A percentile compares a stretch with the other conserved stretches of the same genome.
Evolutionary conservation across 2,797 vertebrate species (phyloP).

Genomic region (Melanotaenia nigrans): DNA sequence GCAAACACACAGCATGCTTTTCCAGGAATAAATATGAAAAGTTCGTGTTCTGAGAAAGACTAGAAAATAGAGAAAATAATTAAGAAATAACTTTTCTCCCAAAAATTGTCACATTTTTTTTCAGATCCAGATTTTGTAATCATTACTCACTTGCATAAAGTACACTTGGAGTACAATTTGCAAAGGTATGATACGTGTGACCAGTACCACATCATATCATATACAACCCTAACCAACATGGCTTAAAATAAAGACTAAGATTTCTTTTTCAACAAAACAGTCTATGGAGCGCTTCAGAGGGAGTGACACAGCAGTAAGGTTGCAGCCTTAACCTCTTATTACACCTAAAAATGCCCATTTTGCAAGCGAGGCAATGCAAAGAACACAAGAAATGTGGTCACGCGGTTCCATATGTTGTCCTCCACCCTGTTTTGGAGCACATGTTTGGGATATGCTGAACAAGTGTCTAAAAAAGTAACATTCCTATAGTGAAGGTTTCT

Average conservation of each 20-base stretch:
- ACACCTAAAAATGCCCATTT: constrained; percentile 63
- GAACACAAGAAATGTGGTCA: constrained; percentile 49
- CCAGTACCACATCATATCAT: no score
- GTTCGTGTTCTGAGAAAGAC: no score
- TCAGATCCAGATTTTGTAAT: no score
- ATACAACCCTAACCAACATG: background rate
- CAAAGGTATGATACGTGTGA: no score
- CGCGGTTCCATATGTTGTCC: constrained; percentile 43
- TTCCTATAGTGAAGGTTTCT: background rate
- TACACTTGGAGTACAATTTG: no score
- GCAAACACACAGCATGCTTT: no score
- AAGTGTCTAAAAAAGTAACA: constrained; percentile 15
- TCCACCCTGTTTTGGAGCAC: constrained; percentile 30
- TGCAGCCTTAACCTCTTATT: constrained; percentile 70
- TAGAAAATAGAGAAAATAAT: no score
- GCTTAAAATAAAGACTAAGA: constrained; percentile 11
- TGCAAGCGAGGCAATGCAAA: constrained; percentile 36
- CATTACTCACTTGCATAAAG: no score
- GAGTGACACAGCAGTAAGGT: constrained; percentile 60
- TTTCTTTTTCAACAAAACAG: constrained; percentile 40
- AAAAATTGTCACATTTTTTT: no score
- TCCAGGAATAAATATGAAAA: no score
- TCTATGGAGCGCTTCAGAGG: constrained; percentile 43
- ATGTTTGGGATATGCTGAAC: constrained; percentile 20
- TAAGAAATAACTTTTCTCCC: no score